These are phyloP conservation scores for Thecophora atra DNA, from an alignment of 2,888 invertebrate species.

Conservation along the genomic window DNA sequence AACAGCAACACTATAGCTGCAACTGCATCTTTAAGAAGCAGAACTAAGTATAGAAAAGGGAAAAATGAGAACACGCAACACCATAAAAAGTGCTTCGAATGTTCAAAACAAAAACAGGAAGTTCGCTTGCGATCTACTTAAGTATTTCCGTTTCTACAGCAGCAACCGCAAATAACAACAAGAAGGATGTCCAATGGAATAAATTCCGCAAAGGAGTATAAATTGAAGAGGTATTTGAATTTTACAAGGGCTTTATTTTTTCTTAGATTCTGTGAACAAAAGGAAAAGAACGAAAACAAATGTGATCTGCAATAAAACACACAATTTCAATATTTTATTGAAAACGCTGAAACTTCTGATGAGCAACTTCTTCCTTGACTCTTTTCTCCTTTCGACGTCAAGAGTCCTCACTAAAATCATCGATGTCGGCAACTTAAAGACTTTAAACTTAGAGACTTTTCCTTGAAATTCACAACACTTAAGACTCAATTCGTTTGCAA, in stretches of 20 bases:
- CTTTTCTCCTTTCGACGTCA: no score
- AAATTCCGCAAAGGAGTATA: background rate
- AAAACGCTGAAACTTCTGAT: no score
- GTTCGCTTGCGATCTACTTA: slow-evolving; percentile 57
- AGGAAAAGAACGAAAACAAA: no score
- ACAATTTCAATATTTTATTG: no score
- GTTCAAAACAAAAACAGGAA: slow-evolving; percentile 60
- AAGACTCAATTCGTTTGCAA: slow-evolving; percentile 8
- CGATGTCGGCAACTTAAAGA: no score
- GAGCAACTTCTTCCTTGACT: no score
- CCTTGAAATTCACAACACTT: background rate
- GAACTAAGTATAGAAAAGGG: background rate
- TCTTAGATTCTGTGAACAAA: no score
- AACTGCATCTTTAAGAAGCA: slow-evolving; percentile 33
- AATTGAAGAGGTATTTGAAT: background rate
- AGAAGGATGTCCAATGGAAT: slow-evolving; percentile 9
- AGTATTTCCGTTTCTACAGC: slow-evolving; percentile 55
- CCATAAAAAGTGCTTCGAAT: background rate
- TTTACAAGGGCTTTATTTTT: background rate
- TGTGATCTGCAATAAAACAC: no score
- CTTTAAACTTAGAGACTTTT: background rate
- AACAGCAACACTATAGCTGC: slow-evolving; percentile 10
- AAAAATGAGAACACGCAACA: background rate
- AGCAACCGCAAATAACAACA: slow-evolving; percentile 20
- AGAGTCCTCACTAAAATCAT: no score